Conservation (phyloP, 2,888 invertebrate genomes). For the Palloptera scutellata region DNA sequence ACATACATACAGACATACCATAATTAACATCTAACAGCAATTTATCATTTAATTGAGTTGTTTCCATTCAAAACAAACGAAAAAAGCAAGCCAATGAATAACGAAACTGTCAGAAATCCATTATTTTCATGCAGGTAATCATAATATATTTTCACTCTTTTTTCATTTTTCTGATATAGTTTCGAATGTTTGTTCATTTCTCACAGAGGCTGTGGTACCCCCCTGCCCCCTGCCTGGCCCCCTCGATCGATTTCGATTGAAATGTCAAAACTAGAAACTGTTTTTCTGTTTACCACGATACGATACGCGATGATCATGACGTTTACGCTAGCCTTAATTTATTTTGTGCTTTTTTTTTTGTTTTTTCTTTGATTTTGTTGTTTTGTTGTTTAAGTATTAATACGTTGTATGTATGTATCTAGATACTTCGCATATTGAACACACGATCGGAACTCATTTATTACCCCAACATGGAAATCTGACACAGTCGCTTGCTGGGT, state of each 20-base stretch:
- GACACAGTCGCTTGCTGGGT: conserved; percentile 37
- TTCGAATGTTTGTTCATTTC: no score
- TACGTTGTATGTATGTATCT: background rate
- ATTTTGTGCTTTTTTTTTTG: background rate
- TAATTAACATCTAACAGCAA: background rate
- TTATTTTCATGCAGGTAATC: background rate
- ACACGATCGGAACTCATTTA: conserved; percentile 31
- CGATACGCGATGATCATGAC: no score
- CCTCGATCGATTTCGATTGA: no score
- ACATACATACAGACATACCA: background rate
- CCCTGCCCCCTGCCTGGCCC: no score
- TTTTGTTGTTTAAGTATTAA: background rate
- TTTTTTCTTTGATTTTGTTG: background rate
- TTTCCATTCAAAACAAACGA: background rate
- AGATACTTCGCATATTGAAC: conserved; percentile 6
- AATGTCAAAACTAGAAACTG: no score
- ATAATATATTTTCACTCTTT: background rate
- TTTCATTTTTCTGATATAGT: background rate
- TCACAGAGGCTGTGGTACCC: no score
- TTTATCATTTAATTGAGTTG: conserved; percentile 7
- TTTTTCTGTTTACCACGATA: no score
- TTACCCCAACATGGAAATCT: conserved; percentile 36
- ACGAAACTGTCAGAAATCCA: background rate
- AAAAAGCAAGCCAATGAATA: no score
- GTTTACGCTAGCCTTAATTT: background rate